Percentiles rank a stretch among this genome's conserved stretches.
Evolutionary conservation across 2,113 vertebrate genomes (phyloP).

Genomic region (Aldabrachelys gigantea): DNA sequence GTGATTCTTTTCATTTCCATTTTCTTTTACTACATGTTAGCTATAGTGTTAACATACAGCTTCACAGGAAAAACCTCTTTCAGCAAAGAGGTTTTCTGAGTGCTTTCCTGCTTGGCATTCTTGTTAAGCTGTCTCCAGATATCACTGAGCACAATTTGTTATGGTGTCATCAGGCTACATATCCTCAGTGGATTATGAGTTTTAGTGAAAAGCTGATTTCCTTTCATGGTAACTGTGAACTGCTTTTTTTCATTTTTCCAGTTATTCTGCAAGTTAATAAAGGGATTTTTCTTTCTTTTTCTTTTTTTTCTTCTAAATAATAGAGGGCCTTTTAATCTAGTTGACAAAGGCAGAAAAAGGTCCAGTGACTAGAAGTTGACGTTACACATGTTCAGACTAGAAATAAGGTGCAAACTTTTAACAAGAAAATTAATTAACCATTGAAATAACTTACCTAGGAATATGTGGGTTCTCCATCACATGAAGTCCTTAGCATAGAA

Average conservation of each 20-base stretch:
- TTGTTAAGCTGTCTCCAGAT: background rate
- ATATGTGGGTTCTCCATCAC: background rate
- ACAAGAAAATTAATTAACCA: background rate
- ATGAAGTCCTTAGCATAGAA: background rate
- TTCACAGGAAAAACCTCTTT: background rate
- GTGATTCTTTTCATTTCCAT: background rate
- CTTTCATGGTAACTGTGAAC: background rate
- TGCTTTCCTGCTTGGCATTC: background rate
- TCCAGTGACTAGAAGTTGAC: background rate
- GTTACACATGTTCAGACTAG: background rate
- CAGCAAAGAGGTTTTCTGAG: background rate
- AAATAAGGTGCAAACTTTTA: background rate
- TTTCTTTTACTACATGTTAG: background rate
- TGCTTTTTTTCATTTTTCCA: background rate
- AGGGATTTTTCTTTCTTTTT: background rate
- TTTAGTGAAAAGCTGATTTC: background rate
- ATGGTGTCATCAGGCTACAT: background rate
- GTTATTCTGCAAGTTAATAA: background rate
- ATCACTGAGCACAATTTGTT: accelerated
- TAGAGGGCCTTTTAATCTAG: background rate
- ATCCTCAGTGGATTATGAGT: background rate
- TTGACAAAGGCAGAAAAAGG: background rate
- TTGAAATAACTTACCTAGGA: background rate
- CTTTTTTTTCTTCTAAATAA: background rate
- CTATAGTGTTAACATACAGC: background rate